Conservation (phyloP, 2,113 vertebrate species). For the Hyperoodon ampullatus region DNA sequence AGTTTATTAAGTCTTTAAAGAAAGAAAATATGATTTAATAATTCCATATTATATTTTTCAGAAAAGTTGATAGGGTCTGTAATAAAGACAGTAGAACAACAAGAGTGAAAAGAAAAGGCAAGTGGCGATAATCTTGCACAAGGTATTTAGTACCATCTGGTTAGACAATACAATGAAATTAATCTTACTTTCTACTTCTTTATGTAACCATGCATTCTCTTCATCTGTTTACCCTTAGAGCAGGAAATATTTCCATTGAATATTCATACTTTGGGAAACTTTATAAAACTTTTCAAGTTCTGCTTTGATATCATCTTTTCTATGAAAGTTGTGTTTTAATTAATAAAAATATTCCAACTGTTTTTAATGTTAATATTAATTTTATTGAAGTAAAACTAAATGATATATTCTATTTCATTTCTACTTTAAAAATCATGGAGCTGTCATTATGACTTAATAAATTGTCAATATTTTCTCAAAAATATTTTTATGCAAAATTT, state of each 20-base stretch:
- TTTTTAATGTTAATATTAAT: neutral
- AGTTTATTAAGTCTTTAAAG: neutral
- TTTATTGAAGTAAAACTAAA: neutral
- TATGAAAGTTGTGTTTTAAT: neutral
- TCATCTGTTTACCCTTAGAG: neutral
- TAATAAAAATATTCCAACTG: neutral
- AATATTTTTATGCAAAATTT: neutral
- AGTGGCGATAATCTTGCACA: neutral
- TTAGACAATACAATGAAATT: neutral
- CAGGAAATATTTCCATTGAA: neutral
- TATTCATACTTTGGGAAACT: neutral
- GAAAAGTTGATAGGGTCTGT: neutral
- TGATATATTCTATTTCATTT: neutral
- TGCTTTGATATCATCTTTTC: neutral
- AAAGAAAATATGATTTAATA: neutral
- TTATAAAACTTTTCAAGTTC: neutral
- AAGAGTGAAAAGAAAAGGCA: neutral
- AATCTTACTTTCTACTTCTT: neutral
- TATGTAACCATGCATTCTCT: neutral
- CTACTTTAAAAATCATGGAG: neutral
- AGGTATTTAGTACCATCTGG: neutral
- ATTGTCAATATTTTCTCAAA: neutral
- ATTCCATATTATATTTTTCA: neutral
- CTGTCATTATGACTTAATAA: neutral
- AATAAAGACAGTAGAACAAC: neutral